Percentiles rank a stretch among this genome's conserved stretches.
Evolutionary conservation across 2,888 invertebrate genomes (phyloP).

Genomic region (Dione juno): DNA sequence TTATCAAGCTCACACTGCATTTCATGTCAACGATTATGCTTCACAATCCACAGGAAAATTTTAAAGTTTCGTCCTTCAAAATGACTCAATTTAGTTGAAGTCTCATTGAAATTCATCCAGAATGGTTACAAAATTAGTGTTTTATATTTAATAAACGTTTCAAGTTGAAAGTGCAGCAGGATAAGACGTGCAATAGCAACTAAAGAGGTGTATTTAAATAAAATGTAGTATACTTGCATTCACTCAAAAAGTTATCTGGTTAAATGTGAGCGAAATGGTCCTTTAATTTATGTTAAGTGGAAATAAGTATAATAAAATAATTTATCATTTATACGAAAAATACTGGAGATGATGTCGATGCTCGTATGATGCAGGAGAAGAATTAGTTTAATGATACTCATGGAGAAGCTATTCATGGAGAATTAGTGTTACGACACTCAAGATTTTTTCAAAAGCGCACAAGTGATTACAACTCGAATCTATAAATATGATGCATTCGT

Average conservation of each 20-base stretch:
- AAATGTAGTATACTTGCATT: conserved; percentile 12
- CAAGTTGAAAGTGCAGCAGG: conserved; percentile 9
- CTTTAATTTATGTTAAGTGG: not conserved
- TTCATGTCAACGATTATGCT: not conserved
- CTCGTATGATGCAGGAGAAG: not conserved
- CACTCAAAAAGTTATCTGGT: not conserved
- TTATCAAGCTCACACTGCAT: no score
- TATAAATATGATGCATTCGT: no score
- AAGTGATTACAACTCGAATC: no score
- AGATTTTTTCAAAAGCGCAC: no score
- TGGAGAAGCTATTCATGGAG: no score
- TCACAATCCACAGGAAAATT: not conserved
- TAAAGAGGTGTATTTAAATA: conserved; percentile 20
- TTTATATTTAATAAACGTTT: conserved; percentile 24
- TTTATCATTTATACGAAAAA: no score
- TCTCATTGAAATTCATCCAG: conserved; percentile 10
- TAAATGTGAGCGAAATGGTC: conserved; percentile 4
- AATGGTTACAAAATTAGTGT: conserved; percentile 9
- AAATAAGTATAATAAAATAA: no score
- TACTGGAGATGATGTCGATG: no score
- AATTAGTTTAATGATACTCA: no score
- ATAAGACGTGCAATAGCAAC: conserved; percentile 21
- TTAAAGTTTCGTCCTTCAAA: not conserved
- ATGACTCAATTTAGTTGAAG: conserved; percentile 7
- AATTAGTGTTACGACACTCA: no score